Conservation (phyloP, 2,113 vertebrate species). For the Aegypius monachus region DNA sequence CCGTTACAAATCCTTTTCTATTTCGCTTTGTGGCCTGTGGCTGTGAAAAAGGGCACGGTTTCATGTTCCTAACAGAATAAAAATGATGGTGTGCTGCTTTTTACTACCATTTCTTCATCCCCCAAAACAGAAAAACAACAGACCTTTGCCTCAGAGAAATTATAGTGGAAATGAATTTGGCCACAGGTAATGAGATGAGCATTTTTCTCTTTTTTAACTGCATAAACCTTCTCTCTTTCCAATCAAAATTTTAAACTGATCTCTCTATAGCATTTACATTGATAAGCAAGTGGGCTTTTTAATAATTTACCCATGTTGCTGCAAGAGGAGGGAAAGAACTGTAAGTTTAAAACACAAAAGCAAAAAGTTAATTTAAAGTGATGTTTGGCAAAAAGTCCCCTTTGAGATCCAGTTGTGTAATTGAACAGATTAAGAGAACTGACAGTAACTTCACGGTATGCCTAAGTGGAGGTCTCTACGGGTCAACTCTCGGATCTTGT, state of each 20-base stretch:
- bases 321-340: neutral
- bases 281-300: slow-evolving; percentile 60
- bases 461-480: slow-evolving; percentile 77
- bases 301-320: slow-evolving; percentile 67
- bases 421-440: slow-evolving; percentile 75
- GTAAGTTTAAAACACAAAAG: slow-evolving; percentile 72
- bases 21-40: neutral
- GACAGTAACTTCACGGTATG: slow-evolving; percentile 70
- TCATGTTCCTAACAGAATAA: neutral
- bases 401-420: slow-evolving; percentile 71
- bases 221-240: slow-evolving; percentile 32
- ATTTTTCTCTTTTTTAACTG: neutral
- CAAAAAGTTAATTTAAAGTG: slow-evolving; percentile 80
- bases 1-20: neutral
- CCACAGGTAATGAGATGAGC: neutral
- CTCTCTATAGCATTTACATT: slow-evolving; percentile 58
- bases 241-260: slow-evolving; percentile 52
- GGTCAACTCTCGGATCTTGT: slow-evolving; percentile 75
- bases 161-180: neutral
- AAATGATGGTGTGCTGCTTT: neutral
- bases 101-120: slow-evolving; percentile 26
- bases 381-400: slow-evolving; percentile 74
- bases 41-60: neutral
- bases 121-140: neutral
- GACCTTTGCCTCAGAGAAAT: neutral